A percentile compares a stretch with the other conserved stretches of the same genome.
Conservation (phyloP, 64 coral and sea anemone species). For the Pocillopora damicornis region DNA sequence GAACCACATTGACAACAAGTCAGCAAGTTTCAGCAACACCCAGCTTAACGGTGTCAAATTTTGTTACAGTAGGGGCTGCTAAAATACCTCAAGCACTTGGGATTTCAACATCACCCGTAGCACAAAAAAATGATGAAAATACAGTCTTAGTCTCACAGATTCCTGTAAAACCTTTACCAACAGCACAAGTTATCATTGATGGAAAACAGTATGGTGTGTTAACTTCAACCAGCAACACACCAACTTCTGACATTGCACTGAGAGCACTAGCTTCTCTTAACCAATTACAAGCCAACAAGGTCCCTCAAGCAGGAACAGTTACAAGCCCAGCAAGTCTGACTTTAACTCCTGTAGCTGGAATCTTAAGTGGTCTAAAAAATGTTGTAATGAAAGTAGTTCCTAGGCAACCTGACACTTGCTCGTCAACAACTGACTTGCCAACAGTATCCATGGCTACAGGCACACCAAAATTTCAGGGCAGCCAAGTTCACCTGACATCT, state of each 20-base stretch:
- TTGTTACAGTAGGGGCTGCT: background rate
- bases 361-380: constrained; percentile 4
- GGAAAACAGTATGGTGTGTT: background rate
- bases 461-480: background rate
- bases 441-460: background rate
- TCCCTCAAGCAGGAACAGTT: background rate
- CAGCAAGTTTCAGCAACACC: background rate
- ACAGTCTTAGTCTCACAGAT: background rate
- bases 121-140: background rate
- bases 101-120: background rate
- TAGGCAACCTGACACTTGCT: background rate
- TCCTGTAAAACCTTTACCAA: background rate
- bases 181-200: background rate
- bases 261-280: constrained; percentile 20
- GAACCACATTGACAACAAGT: background rate
- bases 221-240: background rate
- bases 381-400: constrained; percentile 29
- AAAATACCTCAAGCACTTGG: background rate
- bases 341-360: background rate
- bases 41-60: background rate
- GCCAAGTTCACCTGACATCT: background rate
- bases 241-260: constrained; percentile 1
- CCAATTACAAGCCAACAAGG: constrained; percentile 14
- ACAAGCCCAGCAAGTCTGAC: background rate
- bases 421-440: background rate